A percentile compares a stretch with the other conserved stretches of the same genome.
phyloP scores from a whole-genome alignment of 2,888 invertebrate species.

The Rosalia funebris region DNA sequence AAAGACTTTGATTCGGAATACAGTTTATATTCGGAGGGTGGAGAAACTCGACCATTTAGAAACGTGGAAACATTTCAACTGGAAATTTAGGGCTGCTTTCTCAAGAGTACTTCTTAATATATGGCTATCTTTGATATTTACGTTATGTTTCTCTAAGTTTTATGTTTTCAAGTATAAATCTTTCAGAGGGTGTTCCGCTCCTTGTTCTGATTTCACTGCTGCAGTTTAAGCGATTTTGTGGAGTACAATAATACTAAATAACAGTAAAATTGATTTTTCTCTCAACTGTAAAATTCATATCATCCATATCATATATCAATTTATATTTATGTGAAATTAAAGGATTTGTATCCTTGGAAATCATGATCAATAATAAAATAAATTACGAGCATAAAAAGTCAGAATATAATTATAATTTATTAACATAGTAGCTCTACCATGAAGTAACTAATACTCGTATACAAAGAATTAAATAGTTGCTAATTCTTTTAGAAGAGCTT shows the following conservation, averaged over 20 bases:
- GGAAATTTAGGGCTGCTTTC: constrained; percentile 32
- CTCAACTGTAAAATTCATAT: not conserved
- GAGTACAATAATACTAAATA: constrained; percentile 1
- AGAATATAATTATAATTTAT: too few relatives aligned
- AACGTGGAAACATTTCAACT: constrained; percentile 14
- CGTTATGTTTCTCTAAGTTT: constrained; percentile 42
- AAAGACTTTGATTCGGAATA: constrained; percentile 12
- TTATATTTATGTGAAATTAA: too few relatives aligned
- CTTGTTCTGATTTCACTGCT: constrained; percentile 38
- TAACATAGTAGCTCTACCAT: too few relatives aligned
- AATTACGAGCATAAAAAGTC: too few relatives aligned
- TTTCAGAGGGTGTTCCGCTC: constrained; percentile 28
- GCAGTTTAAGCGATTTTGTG: constrained; percentile 27
- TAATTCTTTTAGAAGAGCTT: too few relatives aligned
- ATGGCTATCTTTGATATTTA: constrained; percentile 39
- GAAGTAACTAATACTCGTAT: too few relatives aligned
- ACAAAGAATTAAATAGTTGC: too few relatives aligned
- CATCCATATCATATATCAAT: too few relatives aligned
- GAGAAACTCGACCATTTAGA: constrained; percentile 1
- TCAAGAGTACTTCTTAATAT: constrained; percentile 34
- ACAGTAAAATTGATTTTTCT: constrained; percentile 6
- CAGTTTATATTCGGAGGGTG: not conserved
- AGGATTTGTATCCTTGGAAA: too few relatives aligned
- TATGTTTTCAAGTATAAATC: constrained; percentile 41
- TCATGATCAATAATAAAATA: too few relatives aligned